Conservation (phyloP, 2,888 invertebrate genomes). For the Dolichomitus sp. region DNA sequence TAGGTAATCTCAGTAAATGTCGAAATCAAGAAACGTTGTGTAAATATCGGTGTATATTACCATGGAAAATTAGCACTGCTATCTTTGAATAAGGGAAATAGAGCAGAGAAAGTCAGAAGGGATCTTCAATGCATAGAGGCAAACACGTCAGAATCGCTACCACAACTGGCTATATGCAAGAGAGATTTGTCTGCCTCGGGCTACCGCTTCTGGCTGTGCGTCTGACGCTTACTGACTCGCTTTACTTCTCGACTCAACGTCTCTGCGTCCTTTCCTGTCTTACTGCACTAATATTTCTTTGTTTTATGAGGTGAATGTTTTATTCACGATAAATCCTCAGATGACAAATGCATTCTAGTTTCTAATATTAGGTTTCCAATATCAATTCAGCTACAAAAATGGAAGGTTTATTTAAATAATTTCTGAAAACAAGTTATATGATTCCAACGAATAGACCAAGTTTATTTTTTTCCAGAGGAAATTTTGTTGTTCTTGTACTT, state of each 20-base stretch:
- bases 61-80: background rate
- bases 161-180: background rate
- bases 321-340: constrained; percentile 11
- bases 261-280: background rate
- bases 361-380: background rate
- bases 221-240: constrained; percentile 25
- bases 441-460: no score
- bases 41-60: background rate
- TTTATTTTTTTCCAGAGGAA: no score
- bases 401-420: no score
- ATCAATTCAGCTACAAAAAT: no score
- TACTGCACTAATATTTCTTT: background rate
- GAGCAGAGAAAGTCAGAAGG: background rate
- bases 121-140: background rate
- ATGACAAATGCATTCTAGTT: constrained; percentile 11
- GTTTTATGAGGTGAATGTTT: constrained; percentile 10
- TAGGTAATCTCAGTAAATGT: background rate
- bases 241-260: constrained; percentile 10
- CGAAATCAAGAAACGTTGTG: background rate
- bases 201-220: background rate
- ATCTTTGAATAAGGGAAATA: background rate
- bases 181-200: constrained; percentile 5
- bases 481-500: no score
- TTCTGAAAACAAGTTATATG: no score
- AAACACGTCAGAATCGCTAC: constrained; percentile 9